Evolutionary conservation across 35 echinoderm and acorn worm species (phyloP), one percentile per base, ranked within the genome.

Genomic region (Ptychodera flava): DNA sequence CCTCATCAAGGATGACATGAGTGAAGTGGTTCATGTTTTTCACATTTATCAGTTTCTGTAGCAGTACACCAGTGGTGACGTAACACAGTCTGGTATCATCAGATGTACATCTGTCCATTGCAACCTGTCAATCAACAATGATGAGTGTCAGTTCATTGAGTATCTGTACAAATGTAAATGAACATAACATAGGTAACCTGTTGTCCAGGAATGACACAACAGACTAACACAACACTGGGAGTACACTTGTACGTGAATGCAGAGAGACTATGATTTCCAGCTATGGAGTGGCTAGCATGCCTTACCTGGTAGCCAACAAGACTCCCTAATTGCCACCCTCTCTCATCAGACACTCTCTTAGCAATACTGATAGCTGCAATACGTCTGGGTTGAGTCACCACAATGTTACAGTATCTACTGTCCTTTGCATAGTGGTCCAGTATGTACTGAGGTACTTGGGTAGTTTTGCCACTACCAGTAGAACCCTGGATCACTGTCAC

Each of bases 341-440:
- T 83, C 80, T 99, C 96, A 36, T 94, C 92, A 79, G 90, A 94
- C 33, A 99, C 96, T 33, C 96, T 64, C 78, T 88, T 90, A 29
- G 96, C 92, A 36, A 99, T 99, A 79, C 96, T 99, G 85, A 97
- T 97, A 81, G 96, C 96, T 29, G 96, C 96, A 77, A 99, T 99
- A 75, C 90, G 88, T 78, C 96, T 81, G 1, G 96, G 96, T 88
- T 99, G 96, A 28, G 96, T 99, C 82, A 99, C 96, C 31, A 99
- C 85, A 86, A 99, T 99, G 79, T 99, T 97, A 31, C 96, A 97
- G 77, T 99, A 90, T 36, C 88, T 89, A 30, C 92, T 89, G 36
- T 93, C 85, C 16, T 30, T 78, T 1, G 92, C 96, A 78, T 99
- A 94, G 16, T 99, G 81, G 76, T 99, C 93, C 33, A 99, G 83